Conservation (phyloP, 2,888 invertebrate species). For the Campaea margaritaria region DNA sequence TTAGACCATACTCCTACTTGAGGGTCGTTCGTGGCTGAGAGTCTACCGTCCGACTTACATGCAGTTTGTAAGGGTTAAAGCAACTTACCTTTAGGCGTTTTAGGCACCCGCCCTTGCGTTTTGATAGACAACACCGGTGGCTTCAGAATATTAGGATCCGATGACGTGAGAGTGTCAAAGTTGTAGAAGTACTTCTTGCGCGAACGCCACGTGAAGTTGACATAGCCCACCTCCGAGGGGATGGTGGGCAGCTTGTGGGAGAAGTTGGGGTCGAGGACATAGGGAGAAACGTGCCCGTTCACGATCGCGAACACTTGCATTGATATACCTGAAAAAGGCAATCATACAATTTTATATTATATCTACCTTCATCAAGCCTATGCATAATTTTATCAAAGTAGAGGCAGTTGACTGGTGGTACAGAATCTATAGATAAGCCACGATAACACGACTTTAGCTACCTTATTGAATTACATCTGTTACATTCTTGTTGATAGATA, state of each 20-base stretch:
- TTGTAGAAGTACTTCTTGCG: slow-evolving; percentile 94
- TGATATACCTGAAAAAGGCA: slow-evolving; percentile 86
- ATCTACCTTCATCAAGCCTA: too few relatives aligned
- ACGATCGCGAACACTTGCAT: slow-evolving; percentile 96
- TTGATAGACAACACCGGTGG: slow-evolving; percentile 95
- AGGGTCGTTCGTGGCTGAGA: too few relatives aligned
- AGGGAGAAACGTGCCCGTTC: slow-evolving; percentile 93
- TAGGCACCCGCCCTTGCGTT: slow-evolving; percentile 93
- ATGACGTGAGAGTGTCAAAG: slow-evolving; percentile 94
- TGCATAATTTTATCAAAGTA: too few relatives aligned
- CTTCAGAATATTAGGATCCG: slow-evolving; percentile 92
- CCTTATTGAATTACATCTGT: too few relatives aligned
- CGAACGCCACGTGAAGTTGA: slow-evolving; percentile 96
- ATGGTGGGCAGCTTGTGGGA: slow-evolving; percentile 95
- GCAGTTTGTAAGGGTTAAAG: too few relatives aligned
- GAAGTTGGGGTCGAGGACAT: slow-evolving; percentile 95
- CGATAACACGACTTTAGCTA: too few relatives aligned
- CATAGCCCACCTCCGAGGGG: slow-evolving; percentile 95
- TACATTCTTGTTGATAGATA: too few relatives aligned
- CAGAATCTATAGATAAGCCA: too few relatives aligned
- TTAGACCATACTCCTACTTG: too few relatives aligned
- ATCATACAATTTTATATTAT: too few relatives aligned
- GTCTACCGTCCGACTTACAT: too few relatives aligned
- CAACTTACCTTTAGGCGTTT: slow-evolving; percentile 91
- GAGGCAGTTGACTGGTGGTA: too few relatives aligned